These are phyloP conservation scores for Orthonyx spaldingii DNA, from an alignment of 2,113 vertebrate species.

Conservation along the genomic window DNA sequence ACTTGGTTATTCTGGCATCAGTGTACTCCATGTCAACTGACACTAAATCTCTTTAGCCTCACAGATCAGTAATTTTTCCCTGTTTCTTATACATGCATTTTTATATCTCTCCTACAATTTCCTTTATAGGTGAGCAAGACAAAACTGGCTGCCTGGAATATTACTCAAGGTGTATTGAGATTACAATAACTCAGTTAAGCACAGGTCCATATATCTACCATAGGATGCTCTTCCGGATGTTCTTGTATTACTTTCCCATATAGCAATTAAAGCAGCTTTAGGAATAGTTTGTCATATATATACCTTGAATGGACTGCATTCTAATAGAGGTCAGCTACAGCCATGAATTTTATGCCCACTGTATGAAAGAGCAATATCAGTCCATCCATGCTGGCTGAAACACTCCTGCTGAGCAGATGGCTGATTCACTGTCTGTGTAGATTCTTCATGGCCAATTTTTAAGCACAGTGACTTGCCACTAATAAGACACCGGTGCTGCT, in stretches of 20 bases:
- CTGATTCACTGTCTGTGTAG: background rate
- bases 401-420: slow-evolving; percentile 16
- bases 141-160: background rate
- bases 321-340: background rate
- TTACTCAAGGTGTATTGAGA: background rate
- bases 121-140: background rate
- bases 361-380: slow-evolving; percentile 12
- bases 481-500: slow-evolving; percentile 28
- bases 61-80: background rate
- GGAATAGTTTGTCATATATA: background rate
- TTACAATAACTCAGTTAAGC: background rate
- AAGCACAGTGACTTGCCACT: slow-evolving; percentile 10
- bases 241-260: background rate
- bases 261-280: background rate
- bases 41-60: background rate
- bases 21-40: background rate
- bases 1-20: background rate
- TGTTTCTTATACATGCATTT: background rate
- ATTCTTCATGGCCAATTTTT: slow-evolving; percentile 24
- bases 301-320: background rate
- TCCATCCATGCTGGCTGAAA: background rate
- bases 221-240: background rate
- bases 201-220: background rate
- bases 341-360: background rate
- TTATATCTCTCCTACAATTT: background rate